A percentile compares a stretch with the other conserved stretches of the same genome.
phyloP scores from a whole-genome alignment of 2,888 invertebrate genomes.

The Amphipyra tragopoginis region DNA sequence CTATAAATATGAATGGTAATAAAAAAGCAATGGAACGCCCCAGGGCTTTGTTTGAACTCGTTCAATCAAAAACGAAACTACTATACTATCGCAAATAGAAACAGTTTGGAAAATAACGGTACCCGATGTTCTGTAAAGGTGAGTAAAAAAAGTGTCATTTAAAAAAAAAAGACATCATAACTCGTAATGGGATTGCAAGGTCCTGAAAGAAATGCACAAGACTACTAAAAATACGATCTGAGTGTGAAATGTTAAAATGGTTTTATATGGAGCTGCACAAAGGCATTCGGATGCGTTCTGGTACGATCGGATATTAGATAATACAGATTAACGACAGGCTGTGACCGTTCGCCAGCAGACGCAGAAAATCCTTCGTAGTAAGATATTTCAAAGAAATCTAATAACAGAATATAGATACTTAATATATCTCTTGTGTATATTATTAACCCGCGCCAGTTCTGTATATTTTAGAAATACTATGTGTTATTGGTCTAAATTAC shows the following conservation, averaged over 20 bases:
- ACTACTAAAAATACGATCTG: too few species aligned
- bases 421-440: too few species aligned
- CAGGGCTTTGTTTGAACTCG: neutral
- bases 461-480: too few species aligned
- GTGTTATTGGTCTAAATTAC: too few species aligned
- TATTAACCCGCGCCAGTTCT: too few species aligned
- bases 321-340: neutral
- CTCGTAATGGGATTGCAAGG: too few species aligned
- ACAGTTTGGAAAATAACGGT: neutral
- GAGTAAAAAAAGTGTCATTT: too few species aligned
- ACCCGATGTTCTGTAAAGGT: too few species aligned
- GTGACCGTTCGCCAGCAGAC: neutral
- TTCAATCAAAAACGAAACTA: neutral
- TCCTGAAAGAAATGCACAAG: too few species aligned
- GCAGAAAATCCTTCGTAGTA: neutral
- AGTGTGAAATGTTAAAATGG: neutral
- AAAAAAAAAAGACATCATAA: too few species aligned
- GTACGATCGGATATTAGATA: constrained; percentile 18
- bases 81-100: neutral
- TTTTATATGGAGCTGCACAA: constrained; percentile 1
- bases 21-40: neutral
- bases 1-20: neutral
- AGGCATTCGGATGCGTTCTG: constrained; percentile 1
- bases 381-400: too few species aligned
- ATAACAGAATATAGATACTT: too few species aligned